Conservation (phyloP, 2,888 invertebrate genomes). For the Drosophila cyrtoloma region DNA sequence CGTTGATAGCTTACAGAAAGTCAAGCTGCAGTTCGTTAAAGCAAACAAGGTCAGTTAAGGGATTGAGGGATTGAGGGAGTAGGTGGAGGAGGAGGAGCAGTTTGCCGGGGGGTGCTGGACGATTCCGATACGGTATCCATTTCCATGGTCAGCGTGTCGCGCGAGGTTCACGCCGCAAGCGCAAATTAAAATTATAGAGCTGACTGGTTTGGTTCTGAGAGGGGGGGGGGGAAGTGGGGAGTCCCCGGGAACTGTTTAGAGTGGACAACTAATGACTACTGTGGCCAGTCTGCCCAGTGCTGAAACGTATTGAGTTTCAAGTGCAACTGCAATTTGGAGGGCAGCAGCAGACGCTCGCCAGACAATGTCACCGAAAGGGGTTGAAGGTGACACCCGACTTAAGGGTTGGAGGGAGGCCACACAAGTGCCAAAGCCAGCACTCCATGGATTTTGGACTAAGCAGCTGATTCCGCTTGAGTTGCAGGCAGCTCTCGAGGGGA, state of each 20-base stretch:
- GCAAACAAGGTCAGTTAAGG: constrained; percentile 40
- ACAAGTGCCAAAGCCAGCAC: constrained; percentile 56
- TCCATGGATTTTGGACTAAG: constrained; percentile 46
- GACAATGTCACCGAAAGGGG: constrained; percentile 30
- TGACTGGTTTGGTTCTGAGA: constrained; percentile 28
- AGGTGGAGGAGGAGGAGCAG: not conserved
- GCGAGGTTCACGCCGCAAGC: constrained; percentile 63
- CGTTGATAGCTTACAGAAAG: constrained; percentile 34
- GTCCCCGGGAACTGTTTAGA: not conserved
- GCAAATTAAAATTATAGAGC: constrained; percentile 73
- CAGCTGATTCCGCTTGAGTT: constrained; percentile 26
- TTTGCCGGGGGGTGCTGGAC: not conserved
- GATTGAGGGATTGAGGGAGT: not conserved
- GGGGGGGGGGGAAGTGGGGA: not conserved
- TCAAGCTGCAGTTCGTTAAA: constrained; percentile 55
- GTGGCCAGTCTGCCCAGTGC: constrained; percentile 38
- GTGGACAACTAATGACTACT: not conserved
- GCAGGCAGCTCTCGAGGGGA: constrained; percentile 4
- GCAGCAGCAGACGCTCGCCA: constrained; percentile 51
- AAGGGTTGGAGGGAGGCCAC: constrained; percentile 49
- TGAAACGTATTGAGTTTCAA: constrained; percentile 62
- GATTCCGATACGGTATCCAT: constrained; percentile 45
- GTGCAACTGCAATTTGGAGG: constrained; percentile 45
- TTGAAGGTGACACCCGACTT: constrained; percentile 19
- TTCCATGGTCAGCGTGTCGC: constrained; percentile 60